These are phyloP conservation scores for Gallinago jamesoni DNA, from an alignment of 2,113 vertebrate species.

Conservation along the genomic window DNA sequence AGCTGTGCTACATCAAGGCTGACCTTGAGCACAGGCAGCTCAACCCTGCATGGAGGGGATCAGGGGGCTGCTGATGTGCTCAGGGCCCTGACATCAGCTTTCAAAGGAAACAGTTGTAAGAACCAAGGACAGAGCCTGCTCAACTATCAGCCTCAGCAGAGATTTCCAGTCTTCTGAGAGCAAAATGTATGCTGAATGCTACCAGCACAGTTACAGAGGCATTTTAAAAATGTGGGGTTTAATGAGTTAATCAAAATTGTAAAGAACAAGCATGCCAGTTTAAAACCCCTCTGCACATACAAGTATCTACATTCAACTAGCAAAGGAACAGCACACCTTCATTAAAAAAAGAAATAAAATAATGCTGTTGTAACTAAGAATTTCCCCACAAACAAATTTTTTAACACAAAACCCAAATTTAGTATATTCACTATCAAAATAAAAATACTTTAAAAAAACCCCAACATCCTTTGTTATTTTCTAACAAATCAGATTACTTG, in stretches of 20 bases:
- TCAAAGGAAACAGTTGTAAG: neutral
- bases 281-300: neutral
- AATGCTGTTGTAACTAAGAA: neutral
- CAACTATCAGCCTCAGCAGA: neutral
- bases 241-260: neutral
- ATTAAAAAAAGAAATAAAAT: neutral
- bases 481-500: neutral
- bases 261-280: neutral
- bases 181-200: neutral
- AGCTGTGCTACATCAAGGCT: neutral
- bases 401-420: neutral
- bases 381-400: neutral
- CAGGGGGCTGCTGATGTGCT: neutral
- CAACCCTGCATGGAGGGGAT: neutral
- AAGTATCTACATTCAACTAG: neutral
- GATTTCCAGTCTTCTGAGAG: neutral
- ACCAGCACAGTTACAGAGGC: neutral
- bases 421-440: neutral
- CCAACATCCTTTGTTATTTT: neutral
- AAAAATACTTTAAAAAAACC: neutral
- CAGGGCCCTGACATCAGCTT: neutral
- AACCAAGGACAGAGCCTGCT: slow-evolving; percentile 37
- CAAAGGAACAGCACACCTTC: neutral
- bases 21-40: neutral
- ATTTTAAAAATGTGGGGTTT: neutral